Percentiles rank a stretch among this genome's conserved stretches.
phyloP scores from a whole-genome alignment of 2,113 vertebrate genomes.

The Oenanthe melanoleuca region DNA sequence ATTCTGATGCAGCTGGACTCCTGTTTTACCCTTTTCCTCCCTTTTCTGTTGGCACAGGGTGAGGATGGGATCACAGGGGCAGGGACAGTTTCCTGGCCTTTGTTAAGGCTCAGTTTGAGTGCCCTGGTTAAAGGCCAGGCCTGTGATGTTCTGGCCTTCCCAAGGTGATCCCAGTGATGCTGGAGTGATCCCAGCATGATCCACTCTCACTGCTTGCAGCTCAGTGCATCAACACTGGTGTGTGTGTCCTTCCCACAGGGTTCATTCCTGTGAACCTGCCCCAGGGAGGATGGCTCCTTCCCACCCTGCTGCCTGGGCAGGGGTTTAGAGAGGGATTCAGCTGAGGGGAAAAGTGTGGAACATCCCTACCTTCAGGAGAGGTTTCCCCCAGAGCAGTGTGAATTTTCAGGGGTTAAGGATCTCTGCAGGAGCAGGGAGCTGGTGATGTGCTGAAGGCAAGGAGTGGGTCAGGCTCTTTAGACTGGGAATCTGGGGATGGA shows the following conservation, averaged over 20 bases:
- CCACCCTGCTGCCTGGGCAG: not conserved
- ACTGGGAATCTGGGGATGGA: not conserved
- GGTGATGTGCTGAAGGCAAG: not conserved
- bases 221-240: accelerated
- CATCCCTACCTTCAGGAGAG: not conserved
- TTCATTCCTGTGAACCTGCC: not conserved
- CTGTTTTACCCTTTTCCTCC: not conserved
- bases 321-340: not conserved
- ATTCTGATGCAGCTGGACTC: not conserved
- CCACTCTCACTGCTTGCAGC: not conserved
- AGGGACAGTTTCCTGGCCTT: not conserved
- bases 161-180: not conserved
- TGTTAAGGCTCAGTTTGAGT: accelerated
- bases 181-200: not conserved
- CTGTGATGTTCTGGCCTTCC: not conserved
- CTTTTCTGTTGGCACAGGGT: not conserved
- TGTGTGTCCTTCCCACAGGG: not conserved
- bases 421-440: not conserved
- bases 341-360: not conserved
- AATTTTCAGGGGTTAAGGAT: not conserved
- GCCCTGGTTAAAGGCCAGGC: not conserved
- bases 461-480: not conserved
- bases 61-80: not conserved
- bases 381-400: not conserved
- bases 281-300: not conserved